These are phyloP conservation scores for Macaria liturata DNA, from an alignment of 2,888 invertebrate species.

Conservation along the genomic window DNA sequence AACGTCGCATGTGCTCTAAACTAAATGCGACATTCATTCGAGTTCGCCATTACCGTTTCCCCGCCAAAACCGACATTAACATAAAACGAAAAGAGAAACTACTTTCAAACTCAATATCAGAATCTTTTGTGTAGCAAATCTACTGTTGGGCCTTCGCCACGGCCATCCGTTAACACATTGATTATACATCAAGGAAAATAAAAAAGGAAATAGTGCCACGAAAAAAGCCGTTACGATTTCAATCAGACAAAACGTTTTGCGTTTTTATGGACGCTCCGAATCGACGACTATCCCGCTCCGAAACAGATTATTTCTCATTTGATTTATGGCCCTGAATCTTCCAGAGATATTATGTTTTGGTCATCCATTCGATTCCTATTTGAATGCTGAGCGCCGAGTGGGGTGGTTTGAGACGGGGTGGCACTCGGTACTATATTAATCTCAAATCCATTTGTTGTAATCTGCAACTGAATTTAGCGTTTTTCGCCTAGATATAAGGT, in stretches of 20 bases:
- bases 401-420: slow-evolving; percentile 81
- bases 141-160: slow-evolving; percentile 71
- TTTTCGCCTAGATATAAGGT: slow-evolving; percentile 61
- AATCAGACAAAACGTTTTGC: slow-evolving; percentile 83
- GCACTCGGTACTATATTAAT: slow-evolving; percentile 82
- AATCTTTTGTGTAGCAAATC: slow-evolving; percentile 81
- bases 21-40: slow-evolving; percentile 72
- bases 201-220: slow-evolving; percentile 74
- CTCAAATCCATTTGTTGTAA: slow-evolving; percentile 82
- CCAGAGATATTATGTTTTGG: slow-evolving; percentile 84
- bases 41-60: slow-evolving; percentile 67
- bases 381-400: slow-evolving; percentile 81
- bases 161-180: slow-evolving; percentile 82
- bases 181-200: slow-evolving; percentile 82
- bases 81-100: slow-evolving; percentile 79
- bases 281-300: slow-evolving; percentile 81
- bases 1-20: slow-evolving; percentile 53
- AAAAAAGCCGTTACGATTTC: slow-evolving; percentile 79
- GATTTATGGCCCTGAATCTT: slow-evolving; percentile 83
- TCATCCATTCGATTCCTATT: slow-evolving; percentile 84
- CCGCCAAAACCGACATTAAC: slow-evolving; percentile 77
- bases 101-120: slow-evolving; percentile 81
- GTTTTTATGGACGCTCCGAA: slow-evolving; percentile 79
- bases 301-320: slow-evolving; percentile 85
- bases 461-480: slow-evolving; percentile 68